A percentile compares a stretch with the other conserved stretches of the same genome.
Evolutionary conservation across 1,140 invertebrate species (phyloP).

Genomic region (Papilio dardanus): DNA sequence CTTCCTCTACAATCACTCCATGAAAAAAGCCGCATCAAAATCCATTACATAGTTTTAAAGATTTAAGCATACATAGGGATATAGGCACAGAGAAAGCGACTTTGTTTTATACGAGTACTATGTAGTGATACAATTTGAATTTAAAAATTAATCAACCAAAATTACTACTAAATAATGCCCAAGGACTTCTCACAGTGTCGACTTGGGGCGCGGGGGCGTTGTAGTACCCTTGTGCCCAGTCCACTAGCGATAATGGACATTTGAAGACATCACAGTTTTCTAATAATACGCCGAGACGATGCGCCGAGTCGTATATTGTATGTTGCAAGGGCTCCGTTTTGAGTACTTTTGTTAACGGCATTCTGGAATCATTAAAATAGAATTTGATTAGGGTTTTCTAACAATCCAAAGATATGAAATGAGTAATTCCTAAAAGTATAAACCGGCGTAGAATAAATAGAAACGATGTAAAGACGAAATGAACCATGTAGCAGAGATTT

Average conservation of each 20-base stretch:
- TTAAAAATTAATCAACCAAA: slow-evolving; percentile 46
- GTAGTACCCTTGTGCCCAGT: slow-evolving; percentile 88
- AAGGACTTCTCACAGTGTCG: slow-evolving; percentile 56
- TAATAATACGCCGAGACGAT: slow-evolving; percentile 80
- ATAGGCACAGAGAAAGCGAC: too few species aligned
- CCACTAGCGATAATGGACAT: slow-evolving; percentile 88
- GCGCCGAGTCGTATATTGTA: slow-evolving; percentile 85
- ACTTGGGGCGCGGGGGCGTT: slow-evolving; percentile 73
- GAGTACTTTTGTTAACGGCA: slow-evolving; percentile 85
- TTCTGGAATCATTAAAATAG: slow-evolving; percentile 67
- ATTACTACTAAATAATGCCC: slow-evolving; percentile 67
- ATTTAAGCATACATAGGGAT: too few species aligned
- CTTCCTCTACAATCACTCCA: too few species aligned
- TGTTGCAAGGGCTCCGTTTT: slow-evolving; percentile 86
- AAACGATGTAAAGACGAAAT: too few species aligned
- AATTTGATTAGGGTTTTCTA: not conserved
- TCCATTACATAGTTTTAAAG: too few species aligned
- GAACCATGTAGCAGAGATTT: too few species aligned
- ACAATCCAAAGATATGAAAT: not conserved
- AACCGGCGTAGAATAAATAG: too few species aligned
- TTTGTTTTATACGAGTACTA: too few species aligned
- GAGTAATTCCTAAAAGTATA: not conserved
- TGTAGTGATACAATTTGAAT: too few species aligned
- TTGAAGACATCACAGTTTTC: slow-evolving; percentile 84
- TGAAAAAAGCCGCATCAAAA: too few species aligned